A percentile compares a stretch with the other conserved stretches of the same genome.
Conservation (phyloP, 2,888 invertebrate genomes). For the Opisthograptis luteolata region DNA sequence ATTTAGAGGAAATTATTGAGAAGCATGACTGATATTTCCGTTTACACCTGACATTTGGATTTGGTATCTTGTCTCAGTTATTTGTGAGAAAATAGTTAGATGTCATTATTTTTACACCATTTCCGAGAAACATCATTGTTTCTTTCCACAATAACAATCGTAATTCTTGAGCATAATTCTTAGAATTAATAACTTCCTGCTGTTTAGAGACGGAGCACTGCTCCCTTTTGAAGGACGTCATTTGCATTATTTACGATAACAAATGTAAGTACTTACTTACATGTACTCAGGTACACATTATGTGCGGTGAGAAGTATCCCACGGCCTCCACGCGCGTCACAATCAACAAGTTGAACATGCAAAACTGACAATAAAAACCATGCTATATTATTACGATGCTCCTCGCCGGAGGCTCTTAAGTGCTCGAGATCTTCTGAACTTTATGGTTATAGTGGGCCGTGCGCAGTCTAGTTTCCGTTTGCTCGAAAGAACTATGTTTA, state of each 20-base stretch:
- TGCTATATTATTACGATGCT: constrained; percentile 8
- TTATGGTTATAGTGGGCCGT: constrained; percentile 2
- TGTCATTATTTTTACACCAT: constrained; percentile 6
- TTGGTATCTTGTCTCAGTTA: constrained; percentile 5
- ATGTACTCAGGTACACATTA: constrained; percentile 17
- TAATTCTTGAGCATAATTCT: not conserved
- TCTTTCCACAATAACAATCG: not conserved
- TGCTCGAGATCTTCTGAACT: constrained; percentile 1
- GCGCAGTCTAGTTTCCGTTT: not conserved
- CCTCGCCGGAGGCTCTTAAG: not conserved
- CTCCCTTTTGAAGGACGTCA: constrained; percentile 35
- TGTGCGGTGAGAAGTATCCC: constrained; percentile 65
- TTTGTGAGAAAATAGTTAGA: not conserved
- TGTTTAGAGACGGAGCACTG: constrained; percentile 7
- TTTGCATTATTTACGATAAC: constrained; percentile 47
- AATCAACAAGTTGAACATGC: constrained; percentile 45
- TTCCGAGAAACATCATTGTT: constrained; percentile 1
- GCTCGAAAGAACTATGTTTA: not conserved
- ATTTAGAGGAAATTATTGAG: constrained; percentile 28
- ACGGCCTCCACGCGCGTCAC: constrained; percentile 55
- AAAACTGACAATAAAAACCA: constrained; percentile 34
- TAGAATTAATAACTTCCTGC: constrained; percentile 15
- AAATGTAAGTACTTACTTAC: constrained; percentile 35
- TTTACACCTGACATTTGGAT: constrained; percentile 2
- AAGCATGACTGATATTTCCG: constrained; percentile 27